Evolutionary conservation across 2,113 vertebrate species (phyloP), one percentile per base, ranked within the genome.

Genomic region (Chaenocephalus aceratus): DNA sequence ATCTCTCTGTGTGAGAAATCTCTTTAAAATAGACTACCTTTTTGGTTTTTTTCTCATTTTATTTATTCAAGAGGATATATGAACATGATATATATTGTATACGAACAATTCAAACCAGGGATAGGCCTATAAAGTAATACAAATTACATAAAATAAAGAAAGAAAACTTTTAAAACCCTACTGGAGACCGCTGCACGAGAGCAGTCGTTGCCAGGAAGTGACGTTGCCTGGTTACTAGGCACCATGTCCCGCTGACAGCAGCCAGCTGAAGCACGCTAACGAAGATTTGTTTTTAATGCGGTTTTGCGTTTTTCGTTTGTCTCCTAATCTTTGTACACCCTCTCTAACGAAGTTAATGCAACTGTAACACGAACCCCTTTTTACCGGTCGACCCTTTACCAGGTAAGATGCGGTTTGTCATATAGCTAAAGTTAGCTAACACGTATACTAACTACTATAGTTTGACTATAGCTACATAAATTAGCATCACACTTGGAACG

Each of bases 141-240:
- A 6, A 41, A 41, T 41, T 41, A 36, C 36, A 41, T 41, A 41
- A 41, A 41, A 41, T 6, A 41, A 41, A 41, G 5, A 41, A 41
- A 41, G 7, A 41, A 5, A 41, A 6, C 3, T 3, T 30, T 30
- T 30, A 21, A 56, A 12, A 53, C 16, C 30, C 30, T 30, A 3
- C 4, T 10, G 26, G 2, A 44, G 12, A 7, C 6, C 21, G 2
- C 21, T 36, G 30, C 51, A 51, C 3, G 46, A 30, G 30, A 30
- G 72, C 21, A 61, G 72, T 75, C 44, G 91, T 91, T 91, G 49
- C 77, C 63, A 90, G 94, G 93, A 95, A 92, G 82, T 95, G 92
- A 94, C 93, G 93, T 88, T 21, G 8, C 76, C 2, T 77, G 60
- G 90, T 89, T 86, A 90, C 92, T 6, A 69, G 54, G 57, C 79